Conservation (phyloP, 1,140 invertebrate species). For the Zaprionus davidi region DNA sequence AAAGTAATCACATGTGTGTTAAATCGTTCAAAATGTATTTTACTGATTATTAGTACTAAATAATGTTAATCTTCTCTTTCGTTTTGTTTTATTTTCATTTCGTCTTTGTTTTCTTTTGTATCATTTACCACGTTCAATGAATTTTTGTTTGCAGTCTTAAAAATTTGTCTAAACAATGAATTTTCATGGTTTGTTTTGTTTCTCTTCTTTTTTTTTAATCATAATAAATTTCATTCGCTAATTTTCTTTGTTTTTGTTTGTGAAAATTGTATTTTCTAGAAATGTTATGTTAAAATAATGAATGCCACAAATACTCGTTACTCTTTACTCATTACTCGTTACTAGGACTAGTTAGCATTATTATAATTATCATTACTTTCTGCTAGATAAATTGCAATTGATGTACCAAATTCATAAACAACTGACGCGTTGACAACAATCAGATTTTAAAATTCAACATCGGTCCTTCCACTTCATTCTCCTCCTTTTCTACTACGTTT, state of each 20-base stretch:
- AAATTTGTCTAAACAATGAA: conserved; percentile 82
- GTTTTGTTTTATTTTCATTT: conserved; percentile 44
- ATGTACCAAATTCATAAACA: conserved; percentile 52
- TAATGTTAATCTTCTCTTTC: conserved; percentile 57
- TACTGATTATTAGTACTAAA: conserved; percentile 79
- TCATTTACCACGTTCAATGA: conserved; percentile 77
- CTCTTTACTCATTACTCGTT: not conserved
- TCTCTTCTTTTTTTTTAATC: conserved; percentile 18
- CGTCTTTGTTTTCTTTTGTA: conserved; percentile 42
- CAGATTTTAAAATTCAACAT: conserved; percentile 78
- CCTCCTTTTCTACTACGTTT: conserved; percentile 15
- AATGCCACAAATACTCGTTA: conserved; percentile 55
- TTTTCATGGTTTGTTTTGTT: conserved; percentile 65
- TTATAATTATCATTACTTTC: conserved; percentile 29
- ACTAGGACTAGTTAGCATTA: conserved; percentile 45
- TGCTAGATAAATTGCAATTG: conserved; percentile 46
- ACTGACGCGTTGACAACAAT: conserved; percentile 70
- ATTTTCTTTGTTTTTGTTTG: conserved; percentile 28
- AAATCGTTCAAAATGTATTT: conserved; percentile 76
- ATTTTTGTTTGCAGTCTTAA: conserved; percentile 80
- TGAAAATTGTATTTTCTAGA: conserved; percentile 69
- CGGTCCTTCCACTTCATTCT: conserved; percentile 25
- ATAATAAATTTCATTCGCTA: conserved; percentile 48
- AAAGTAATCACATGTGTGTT: conserved; percentile 19
- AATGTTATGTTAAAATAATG: conserved; percentile 63